Conservation (phyloP, 2,113 vertebrate species). For the Hystrix brachyura region DNA sequence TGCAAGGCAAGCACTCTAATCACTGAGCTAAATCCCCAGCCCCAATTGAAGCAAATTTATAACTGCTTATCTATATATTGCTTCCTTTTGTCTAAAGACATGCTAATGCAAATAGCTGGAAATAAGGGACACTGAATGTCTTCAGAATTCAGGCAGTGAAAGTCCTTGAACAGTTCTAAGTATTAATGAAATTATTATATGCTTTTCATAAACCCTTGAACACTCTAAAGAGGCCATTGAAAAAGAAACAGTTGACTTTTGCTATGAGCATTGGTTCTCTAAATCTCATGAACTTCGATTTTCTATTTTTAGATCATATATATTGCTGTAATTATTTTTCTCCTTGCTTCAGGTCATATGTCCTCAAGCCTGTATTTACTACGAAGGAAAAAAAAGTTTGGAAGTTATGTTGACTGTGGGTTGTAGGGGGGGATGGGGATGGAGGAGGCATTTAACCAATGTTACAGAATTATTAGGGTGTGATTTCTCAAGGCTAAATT, state of each 20-base stretch:
- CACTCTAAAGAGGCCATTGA: slow-evolving; percentile 19
- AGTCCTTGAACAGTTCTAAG: slow-evolving; percentile 15
- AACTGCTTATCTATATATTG: neutral
- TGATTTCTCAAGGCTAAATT: slow-evolving; percentile 62
- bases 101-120: neutral
- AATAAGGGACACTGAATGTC: neutral
- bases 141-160: slow-evolving; percentile 1
- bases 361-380: neutral
- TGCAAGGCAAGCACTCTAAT: too few species aligned
- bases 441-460: neutral
- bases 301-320: slow-evolving; percentile 38
- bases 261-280: neutral
- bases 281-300: slow-evolving; percentile 12
- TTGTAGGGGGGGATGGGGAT: neutral
- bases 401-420: neutral
- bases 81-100: neutral
- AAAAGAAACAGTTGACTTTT: slow-evolving; percentile 39
- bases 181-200: slow-evolving; percentile 64
- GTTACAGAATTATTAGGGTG: slow-evolving; percentile 58
- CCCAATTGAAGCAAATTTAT: slow-evolving; percentile 1
- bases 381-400: slow-evolving; percentile 3
- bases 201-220: slow-evolving; percentile 38
- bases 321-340: neutral
- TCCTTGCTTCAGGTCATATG: neutral
- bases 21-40: too few species aligned